phyloP scores from a whole-genome alignment of 1,140 invertebrate species.

The Nephila pilipes region DNA sequence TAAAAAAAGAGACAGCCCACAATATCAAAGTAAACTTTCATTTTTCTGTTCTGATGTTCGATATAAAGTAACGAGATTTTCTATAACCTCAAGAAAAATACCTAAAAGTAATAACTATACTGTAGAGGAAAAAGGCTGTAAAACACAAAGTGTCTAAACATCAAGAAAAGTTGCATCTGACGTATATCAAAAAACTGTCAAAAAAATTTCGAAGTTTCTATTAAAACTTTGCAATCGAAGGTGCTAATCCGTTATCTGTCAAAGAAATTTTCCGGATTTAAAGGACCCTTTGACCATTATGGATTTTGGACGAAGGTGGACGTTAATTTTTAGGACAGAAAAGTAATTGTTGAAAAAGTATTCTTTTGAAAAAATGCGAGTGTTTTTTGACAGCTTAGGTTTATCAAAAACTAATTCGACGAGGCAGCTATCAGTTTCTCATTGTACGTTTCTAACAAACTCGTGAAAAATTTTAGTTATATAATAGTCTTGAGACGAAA shows the following conservation, averaged over 20 bases:
- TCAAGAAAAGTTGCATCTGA: constrained; percentile 55
- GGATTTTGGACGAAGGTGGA: background rate
- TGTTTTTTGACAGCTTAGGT: constrained; percentile 40
- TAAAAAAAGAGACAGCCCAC: no score
- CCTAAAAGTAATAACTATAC: background rate
- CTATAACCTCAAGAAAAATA: background rate
- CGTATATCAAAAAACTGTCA: constrained; percentile 72
- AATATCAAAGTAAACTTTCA: no score
- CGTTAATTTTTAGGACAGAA: constrained; percentile 67
- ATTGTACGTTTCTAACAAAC: no score
- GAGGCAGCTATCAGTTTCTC: constrained; percentile 35
- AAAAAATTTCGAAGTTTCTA: constrained; percentile 71
- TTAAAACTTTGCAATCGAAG: constrained; percentile 68
- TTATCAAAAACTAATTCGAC: constrained; percentile 55
- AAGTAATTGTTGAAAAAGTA: constrained; percentile 43
- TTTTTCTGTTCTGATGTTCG: no score
- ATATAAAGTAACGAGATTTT: background rate
- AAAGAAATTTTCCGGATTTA: constrained; percentile 75
- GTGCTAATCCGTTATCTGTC: constrained; percentile 70
- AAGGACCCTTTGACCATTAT: constrained; percentile 58
- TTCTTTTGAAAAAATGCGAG: constrained; percentile 17
- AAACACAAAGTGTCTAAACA: constrained; percentile 56
- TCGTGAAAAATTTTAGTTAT: background rate
- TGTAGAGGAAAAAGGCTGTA: background rate
- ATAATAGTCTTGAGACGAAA: background rate